These are phyloP conservation scores for Perithous albicinctus DNA, from an alignment of 2,888 invertebrate genomes.

Conservation along the genomic window DNA sequence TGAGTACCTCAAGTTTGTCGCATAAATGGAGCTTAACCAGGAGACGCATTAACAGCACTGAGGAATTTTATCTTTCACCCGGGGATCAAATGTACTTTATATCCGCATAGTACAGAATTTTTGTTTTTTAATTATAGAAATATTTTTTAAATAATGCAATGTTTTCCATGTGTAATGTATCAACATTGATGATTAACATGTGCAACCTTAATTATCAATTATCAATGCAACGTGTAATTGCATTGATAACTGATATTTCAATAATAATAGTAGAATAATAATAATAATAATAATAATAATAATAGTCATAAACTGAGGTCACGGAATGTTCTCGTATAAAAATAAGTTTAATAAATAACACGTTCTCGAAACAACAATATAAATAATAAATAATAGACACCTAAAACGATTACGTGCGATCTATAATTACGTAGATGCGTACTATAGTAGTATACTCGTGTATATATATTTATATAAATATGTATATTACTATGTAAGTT, in stretches of 20 bases:
- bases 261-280: too few species aligned
- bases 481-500: slow-evolving; percentile 26
- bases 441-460: slow-evolving; percentile 48
- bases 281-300: too few species aligned
- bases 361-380: slow-evolving; percentile 77
- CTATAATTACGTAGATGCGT: slow-evolving; percentile 56
- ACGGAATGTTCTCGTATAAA: slow-evolving; percentile 76
- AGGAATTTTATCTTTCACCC: neutral
- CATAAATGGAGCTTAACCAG: neutral
- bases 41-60: neutral
- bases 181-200: too few species aligned
- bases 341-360: slow-evolving; percentile 83
- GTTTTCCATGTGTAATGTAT: too few species aligned
- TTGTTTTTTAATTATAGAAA: too few species aligned
- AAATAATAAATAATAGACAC: slow-evolving; percentile 74
- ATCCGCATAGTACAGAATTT: too few species aligned
- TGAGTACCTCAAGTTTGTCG: neutral
- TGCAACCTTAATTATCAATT: too few species aligned
- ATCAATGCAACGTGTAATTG: too few species aligned
- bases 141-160: too few species aligned
- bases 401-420: slow-evolving; percentile 55
- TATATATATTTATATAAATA: slow-evolving; percentile 61
- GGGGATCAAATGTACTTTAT: neutral
- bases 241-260: too few species aligned
- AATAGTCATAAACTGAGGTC: too few species aligned